Evolutionary conservation across 2,797 vertebrate genomes (phyloP).

Genomic region (Mus spretus): DNA sequence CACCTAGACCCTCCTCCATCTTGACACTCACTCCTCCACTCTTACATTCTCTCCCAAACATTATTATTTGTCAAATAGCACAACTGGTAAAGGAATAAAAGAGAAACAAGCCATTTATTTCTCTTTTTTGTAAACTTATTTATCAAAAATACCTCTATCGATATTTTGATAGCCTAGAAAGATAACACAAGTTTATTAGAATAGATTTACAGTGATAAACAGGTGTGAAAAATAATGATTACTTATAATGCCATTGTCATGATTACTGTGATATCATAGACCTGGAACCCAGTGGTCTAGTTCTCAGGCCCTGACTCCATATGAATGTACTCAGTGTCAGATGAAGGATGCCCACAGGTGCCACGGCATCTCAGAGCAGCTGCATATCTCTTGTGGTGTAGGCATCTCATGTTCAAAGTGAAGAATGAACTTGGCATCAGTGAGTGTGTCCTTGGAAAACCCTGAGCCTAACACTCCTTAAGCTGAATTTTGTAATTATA

Average conservation of each 20-base stretch:
- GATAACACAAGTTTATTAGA: not conserved
- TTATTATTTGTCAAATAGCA: not conserved
- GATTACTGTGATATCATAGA: rapidly evolving
- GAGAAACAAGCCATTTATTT: not conserved
- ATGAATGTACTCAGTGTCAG: not conserved
- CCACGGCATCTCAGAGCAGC: rapidly evolving
- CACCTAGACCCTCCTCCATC: not conserved
- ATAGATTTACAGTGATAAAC: not conserved
- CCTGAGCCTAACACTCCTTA: not conserved
- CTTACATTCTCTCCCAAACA: not conserved
- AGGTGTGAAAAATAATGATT: not conserved
- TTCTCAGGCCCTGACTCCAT: not conserved
- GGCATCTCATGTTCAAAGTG: not conserved
- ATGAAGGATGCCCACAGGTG: rapidly evolving
- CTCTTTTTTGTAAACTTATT: not conserved
- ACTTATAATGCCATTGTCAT: rapidly evolving
- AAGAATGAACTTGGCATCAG: not conserved
- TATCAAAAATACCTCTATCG: not conserved
- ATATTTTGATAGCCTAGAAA: not conserved
- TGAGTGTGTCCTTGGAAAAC: not conserved
- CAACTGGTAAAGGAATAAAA: not conserved
- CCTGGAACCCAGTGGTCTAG: not conserved
- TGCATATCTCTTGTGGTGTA: rapidly evolving
- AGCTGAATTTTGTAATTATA: not conserved
- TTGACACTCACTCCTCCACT: not conserved